These are phyloP conservation scores for Grantiella picta DNA, from an alignment of 2,113 vertebrate species.

Conservation along the genomic window DNA sequence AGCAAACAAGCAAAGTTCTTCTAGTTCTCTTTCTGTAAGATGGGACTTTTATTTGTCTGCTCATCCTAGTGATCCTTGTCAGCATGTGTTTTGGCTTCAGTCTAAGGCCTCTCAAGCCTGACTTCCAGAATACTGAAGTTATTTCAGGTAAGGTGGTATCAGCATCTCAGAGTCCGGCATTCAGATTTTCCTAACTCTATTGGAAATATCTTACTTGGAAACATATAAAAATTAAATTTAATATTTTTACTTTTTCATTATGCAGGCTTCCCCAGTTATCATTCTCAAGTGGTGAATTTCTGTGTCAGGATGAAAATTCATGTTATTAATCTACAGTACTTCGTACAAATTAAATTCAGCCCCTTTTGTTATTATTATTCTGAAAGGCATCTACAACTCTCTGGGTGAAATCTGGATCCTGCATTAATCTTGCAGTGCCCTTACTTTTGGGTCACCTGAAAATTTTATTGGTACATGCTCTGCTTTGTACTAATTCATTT, in stretches of 20 bases:
- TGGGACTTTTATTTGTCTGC: background rate
- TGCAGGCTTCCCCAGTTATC: background rate
- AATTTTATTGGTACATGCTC: background rate
- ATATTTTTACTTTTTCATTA: background rate
- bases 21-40: background rate
- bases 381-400: background rate
- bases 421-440: background rate
- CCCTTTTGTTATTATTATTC: background rate
- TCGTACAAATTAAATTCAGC: background rate
- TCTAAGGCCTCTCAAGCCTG: background rate
- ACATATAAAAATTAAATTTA: background rate
- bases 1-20: slow-evolving; percentile 5
- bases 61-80: background rate
- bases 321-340: background rate
- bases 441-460: background rate
- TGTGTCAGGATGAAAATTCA: background rate
- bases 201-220: background rate
- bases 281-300: background rate
- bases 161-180: background rate
- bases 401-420: background rate
- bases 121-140: background rate
- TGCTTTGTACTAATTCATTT: background rate
- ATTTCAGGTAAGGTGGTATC: background rate
- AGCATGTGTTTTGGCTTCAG: background rate
- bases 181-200: background rate